These are phyloP conservation scores for Anolis apletophallus DNA, from an alignment of 2,797 vertebrate species.

Conservation along the genomic window DNA sequence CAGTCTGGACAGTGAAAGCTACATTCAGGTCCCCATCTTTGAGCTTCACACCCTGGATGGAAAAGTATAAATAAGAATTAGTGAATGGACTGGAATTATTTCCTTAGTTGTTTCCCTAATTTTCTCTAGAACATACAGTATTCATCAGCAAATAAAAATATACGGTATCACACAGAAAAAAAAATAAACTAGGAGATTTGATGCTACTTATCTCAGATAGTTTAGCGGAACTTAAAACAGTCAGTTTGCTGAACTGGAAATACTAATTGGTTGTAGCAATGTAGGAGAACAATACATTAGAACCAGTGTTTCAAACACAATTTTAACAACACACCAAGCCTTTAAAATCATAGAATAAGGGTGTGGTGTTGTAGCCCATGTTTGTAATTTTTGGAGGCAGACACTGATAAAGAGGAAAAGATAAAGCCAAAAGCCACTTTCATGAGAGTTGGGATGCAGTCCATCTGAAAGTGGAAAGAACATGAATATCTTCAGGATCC, in stretches of 20 bases:
- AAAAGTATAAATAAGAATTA: conserved; percentile 49
- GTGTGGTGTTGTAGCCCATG: not conserved
- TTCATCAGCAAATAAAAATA: not conserved
- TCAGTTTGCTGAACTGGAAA: not conserved
- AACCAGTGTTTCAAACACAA: not conserved
- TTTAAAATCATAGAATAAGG: not conserved
- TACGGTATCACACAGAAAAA: too few species aligned
- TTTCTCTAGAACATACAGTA: not conserved
- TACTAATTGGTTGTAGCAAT: not conserved
- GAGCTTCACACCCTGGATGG: conserved; percentile 81
- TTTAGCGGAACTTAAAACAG: not conserved
- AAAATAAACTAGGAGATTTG: not conserved
- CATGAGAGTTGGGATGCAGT: too few species aligned
- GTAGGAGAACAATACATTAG: not conserved
- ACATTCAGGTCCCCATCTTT: conserved; percentile 84
- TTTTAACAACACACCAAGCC: not conserved
- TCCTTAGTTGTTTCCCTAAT: not conserved
- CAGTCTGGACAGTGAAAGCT: conserved; percentile 79
- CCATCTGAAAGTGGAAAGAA: too few species aligned
- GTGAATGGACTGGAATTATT: not conserved
- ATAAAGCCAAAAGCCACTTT: not conserved
- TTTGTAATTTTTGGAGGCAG: not conserved
- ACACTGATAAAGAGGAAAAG: not conserved
- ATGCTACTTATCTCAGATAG: not conserved
- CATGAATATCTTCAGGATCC: too few species aligned